Base-by-base conservation (phyloP, 2,888 invertebrate species). In the Junonia oenone region DNA sequence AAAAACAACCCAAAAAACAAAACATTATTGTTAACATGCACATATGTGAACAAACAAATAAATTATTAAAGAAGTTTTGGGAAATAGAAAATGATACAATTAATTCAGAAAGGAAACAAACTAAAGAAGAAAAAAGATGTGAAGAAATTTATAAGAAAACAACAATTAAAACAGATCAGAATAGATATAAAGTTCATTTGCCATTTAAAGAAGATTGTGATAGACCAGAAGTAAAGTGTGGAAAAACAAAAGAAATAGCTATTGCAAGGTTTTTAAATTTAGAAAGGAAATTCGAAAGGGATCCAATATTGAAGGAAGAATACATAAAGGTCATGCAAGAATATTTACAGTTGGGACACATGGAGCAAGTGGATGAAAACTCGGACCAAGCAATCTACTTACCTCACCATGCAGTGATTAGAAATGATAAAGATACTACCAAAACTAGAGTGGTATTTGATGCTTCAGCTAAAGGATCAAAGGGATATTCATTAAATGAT, bases 381-480 rank as follows among this genome's bases (percentile, higher is more conserved):
- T 11, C 31, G 2, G 38, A 29, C 9, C 5, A 9, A 9, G 17
- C 15, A 4, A 46, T 47, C 1, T 57, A 57, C 33, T 35, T 64
- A 11, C 62, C 64, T 3, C 64, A 66, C 45, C 65, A 65, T 27
- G 61, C 62, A 11, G 61, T 65, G 0, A 43, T 67, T 0, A 26
- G 63, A 9, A 52, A 59, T 4, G 66, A 67, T 14, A 64, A 59
- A 11, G 29, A 29, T 1, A 64, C 66, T 8, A 66, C 67, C 0
- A 66, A 69, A 45, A 29, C 64, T 1, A 45, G 71, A 5, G 63
- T 69, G 2, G 65, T 68, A 1, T 67, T 68, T 37, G 59, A 69
- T 56, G 63, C 60, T 0, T 59, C 62, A 0, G 40, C 38, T 17
- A 52, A 48, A 19, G 54, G 53, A 11, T 15, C 6, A 0, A 63